Evolutionary conservation across 2,113 vertebrate species (phyloP).

Genomic region (Triplophysa dalaica): DNA sequence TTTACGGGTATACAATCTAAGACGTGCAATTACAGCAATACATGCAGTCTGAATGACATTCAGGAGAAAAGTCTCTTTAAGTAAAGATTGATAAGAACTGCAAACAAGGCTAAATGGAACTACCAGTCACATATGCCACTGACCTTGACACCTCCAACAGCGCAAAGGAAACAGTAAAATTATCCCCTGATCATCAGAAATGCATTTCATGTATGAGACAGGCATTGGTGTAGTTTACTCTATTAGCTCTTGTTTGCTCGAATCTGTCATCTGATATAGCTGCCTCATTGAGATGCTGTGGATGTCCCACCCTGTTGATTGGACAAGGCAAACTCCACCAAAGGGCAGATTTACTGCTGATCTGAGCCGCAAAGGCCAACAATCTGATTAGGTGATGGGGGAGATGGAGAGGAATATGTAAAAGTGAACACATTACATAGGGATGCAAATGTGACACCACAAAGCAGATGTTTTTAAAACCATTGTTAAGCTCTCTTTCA

Average conservation of each 20-base stretch:
- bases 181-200: neutral
- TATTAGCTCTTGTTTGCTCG: neutral
- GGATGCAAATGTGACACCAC: neutral
- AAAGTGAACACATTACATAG: neutral
- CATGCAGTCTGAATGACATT: neutral
- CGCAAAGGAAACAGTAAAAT: neutral
- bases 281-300: constrained; percentile 5
- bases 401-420: constrained; percentile 28
- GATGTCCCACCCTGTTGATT: neutral
- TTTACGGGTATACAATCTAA: too few species aligned
- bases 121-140: neutral
- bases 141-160: neutral
- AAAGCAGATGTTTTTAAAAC: constrained; percentile 24
- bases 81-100: neutral
- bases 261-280: constrained; percentile 15
- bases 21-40: too few species aligned
- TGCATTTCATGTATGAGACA: neutral
- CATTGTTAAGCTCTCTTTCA: neutral
- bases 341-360: constrained; percentile 21
- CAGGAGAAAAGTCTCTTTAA: neutral
- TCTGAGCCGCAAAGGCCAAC: neutral
- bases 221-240: neutral
- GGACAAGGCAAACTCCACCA: constrained; percentile 9
- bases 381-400: constrained; percentile 23
- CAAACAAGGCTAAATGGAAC: constrained; percentile 10